phyloP scores from a whole-genome alignment of 2,113 vertebrate genomes.

The Zosterops japonicus region DNA sequence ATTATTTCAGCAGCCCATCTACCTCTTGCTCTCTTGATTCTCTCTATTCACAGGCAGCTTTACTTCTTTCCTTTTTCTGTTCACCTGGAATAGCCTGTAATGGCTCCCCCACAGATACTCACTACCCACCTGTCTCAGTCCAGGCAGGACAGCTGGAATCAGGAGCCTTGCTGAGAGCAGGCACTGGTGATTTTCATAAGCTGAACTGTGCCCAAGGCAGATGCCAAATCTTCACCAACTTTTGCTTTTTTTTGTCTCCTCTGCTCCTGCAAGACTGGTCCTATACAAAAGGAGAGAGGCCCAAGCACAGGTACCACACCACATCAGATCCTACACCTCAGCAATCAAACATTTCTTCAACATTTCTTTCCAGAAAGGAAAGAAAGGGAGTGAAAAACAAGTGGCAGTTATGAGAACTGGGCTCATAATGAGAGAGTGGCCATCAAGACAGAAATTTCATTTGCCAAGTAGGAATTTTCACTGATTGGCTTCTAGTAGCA shows the following conservation, averaged over 20 bases:
- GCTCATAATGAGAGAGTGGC: not conserved
- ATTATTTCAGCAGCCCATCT: conserved; percentile 31
- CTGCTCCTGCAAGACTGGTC: not conserved
- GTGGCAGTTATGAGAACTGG: not conserved
- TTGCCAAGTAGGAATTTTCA: conserved; percentile 29
- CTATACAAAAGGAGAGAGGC: not conserved
- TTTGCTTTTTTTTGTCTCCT: not conserved
- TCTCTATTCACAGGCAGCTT: conserved; percentile 39
- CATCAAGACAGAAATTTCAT: not conserved
- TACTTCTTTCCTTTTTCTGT: not conserved
- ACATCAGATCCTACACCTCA: not conserved
- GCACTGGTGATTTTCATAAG: not conserved
- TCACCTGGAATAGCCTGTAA: conserved; percentile 24
- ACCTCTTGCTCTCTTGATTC: conserved; percentile 41
- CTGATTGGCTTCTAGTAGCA: conserved; percentile 18
- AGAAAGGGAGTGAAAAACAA: not conserved
- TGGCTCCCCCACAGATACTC: not conserved
- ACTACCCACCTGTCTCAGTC: not conserved
- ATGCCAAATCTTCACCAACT: not conserved
- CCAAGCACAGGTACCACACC: not conserved
- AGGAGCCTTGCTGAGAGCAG: not conserved
- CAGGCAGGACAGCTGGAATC: not conserved
- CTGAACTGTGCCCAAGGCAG: not conserved
- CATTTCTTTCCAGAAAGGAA: not conserved
- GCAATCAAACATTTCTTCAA: not conserved